phyloP scores from a whole-genome alignment of 2,797 vertebrate species.

The Hippocampus kuda region DNA sequence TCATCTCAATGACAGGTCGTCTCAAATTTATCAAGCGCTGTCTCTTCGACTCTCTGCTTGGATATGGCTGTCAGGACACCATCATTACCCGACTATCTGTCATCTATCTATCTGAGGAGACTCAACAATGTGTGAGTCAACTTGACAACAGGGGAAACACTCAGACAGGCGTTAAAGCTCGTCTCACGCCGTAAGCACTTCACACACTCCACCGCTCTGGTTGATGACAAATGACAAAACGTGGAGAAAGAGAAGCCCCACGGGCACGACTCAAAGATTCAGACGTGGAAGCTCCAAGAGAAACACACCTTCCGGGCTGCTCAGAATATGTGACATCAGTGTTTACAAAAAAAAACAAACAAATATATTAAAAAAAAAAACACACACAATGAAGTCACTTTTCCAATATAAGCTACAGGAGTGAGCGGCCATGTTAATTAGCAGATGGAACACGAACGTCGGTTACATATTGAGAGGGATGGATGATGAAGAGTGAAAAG shows the following conservation, averaged over 20 bases:
- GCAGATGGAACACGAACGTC: not conserved
- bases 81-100: not conserved
- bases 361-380: too few relatives aligned
- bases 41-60: not conserved
- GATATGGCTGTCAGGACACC: not conserved
- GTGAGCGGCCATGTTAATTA: not conserved
- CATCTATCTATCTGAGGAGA: not conserved
- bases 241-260: not conserved
- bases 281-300: not conserved
- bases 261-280: not conserved
- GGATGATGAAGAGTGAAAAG: slow-evolving; percentile 1
- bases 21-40: not conserved
- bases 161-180: not conserved
- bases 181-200: slow-evolving; percentile 2
- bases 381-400: not conserved
- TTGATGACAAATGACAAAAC: not conserved
- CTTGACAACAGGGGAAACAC: slow-evolving; percentile 1
- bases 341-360: too few relatives aligned
- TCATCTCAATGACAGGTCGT: not conserved
- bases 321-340: not conserved
- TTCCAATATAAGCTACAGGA: not conserved
- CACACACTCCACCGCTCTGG: not conserved
- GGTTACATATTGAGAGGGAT: not conserved
- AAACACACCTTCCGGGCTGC: not conserved
- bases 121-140: not conserved